Evolutionary conservation across 2,888 invertebrate species (phyloP), one percentile per base, ranked within the genome.

Genomic region (Camptogramma bilineatum): DNA sequence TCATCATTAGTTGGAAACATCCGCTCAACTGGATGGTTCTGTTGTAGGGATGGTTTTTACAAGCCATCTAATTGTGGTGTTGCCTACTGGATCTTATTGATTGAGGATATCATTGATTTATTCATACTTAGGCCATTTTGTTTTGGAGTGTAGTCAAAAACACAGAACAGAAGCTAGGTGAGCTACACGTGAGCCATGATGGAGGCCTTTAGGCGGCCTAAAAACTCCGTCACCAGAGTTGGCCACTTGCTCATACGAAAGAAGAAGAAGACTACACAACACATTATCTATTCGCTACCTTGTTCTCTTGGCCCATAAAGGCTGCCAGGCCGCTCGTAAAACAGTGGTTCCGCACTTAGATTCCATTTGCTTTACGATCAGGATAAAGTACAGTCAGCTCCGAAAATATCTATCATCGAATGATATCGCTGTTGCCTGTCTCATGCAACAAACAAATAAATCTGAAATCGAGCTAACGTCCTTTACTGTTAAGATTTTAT

Each of bases 311-410:
- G 17, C 56, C 50, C 52, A 53, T 61, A 56, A 55, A 55, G 62
- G 50, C 48, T 52, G 56, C 21, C 24, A 19, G 56, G 39, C 50
- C 60, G 19, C 52, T 65, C 59, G 51, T 69, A 66, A 68, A 64
- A 64, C 73, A 71, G 55, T 71, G 68, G 74, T 75, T 76, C 72
- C 64, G 71, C 69, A 69, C 64, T 63, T 64, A 67, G 51, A 58
- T 46, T 77, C 80, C 75, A 79, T 81, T 82, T 80, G 70, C 70
- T 85, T 86, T 81, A 86, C 79, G 84, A 82, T 67, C 75, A 79
- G 82, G 81, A 83, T 82, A 83, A 81, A 73, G 72, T 78, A 39
- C 34, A 13, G 34, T 39, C 34, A 13, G 34, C 34, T 39, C 13
- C 13, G 13, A 39, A 39, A 39, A 39, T 10, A 39, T 39, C 13